Percentiles rank a stretch among this genome's conserved stretches.
Conservation (phyloP, 2,113 vertebrate genomes). For the Ammodytes dubius region DNA sequence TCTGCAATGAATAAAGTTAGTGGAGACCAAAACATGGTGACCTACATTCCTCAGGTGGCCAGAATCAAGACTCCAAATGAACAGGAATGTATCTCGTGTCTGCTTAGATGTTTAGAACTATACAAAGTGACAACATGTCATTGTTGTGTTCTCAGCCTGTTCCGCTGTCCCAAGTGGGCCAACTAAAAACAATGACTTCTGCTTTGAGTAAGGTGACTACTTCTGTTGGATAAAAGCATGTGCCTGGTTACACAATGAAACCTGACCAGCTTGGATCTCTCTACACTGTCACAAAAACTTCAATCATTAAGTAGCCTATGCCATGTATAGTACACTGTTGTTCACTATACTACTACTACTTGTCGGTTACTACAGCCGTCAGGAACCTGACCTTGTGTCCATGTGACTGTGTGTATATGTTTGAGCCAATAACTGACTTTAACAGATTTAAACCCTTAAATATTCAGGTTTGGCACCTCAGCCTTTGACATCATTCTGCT, state of each 20-base stretch:
- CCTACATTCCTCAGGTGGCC: not conserved
- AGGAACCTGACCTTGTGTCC: slow-evolving; percentile 1
- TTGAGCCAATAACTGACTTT: slow-evolving; percentile 14
- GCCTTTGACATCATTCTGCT: slow-evolving; percentile 63
- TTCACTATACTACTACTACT: not conserved
- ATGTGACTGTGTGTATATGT: slow-evolving; percentile 26
- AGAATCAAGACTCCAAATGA: not conserved
- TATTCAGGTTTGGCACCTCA: slow-evolving; percentile 49
- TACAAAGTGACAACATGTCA: not conserved
- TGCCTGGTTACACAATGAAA: not conserved
- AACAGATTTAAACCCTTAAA: slow-evolving; percentile 42
- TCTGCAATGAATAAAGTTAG: too few relatives aligned
- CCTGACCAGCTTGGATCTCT: not conserved
- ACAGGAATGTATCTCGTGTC: not conserved
- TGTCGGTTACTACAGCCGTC: slow-evolving; percentile 5
- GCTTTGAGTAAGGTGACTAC: not conserved
- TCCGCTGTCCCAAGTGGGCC: not conserved
- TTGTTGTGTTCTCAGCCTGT: not conserved
- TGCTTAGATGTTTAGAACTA: not conserved
- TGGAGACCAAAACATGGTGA: not conserved
- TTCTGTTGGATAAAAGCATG: not conserved
- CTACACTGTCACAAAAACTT: not conserved
- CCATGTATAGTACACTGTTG: not conserved
- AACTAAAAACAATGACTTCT: not conserved
- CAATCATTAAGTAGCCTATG: not conserved